These are phyloP conservation scores for Aphodius sticticus DNA, from an alignment of 2,888 invertebrate species.

Conservation along the genomic window DNA sequence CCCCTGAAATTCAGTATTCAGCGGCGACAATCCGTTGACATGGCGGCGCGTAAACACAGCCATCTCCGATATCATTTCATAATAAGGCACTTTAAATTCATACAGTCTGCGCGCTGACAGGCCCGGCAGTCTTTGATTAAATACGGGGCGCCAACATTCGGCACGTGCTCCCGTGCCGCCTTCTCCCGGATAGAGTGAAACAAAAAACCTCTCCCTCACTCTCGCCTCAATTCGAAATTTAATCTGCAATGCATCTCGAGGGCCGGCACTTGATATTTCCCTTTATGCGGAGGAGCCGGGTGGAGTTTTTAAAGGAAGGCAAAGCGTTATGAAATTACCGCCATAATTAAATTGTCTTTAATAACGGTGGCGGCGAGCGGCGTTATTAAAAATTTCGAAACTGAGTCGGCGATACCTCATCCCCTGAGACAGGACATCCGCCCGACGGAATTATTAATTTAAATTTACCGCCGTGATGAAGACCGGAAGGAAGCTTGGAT, in stretches of 20 bases:
- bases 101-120: slow-evolving; percentile 43
- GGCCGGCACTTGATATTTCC: not conserved
- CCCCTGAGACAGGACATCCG: not conserved
- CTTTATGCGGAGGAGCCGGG: not conserved
- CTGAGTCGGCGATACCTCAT: not conserved
- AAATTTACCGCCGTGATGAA: not conserved
- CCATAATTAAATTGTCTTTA: slow-evolving; percentile 29
- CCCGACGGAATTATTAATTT: not conserved
- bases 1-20: slow-evolving; percentile 30
- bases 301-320: not conserved
- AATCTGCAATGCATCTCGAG: not conserved
- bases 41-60: not conserved
- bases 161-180: slow-evolving; percentile 8
- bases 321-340: slow-evolving; percentile 31
- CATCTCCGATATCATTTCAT: slow-evolving; percentile 26
- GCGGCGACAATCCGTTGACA: slow-evolving; percentile 5
- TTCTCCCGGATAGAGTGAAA: slow-evolving; percentile 38
- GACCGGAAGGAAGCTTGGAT: too few relatives aligned
- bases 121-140: slow-evolving; percentile 51
- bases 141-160: slow-evolving; percentile 42
- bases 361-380: not conserved
- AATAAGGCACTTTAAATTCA: slow-evolving; percentile 55
- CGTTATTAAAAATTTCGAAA: slow-evolving; percentile 28
- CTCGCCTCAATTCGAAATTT: slow-evolving; percentile 14
- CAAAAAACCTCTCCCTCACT: slow-evolving; percentile 21